These are phyloP conservation scores for Nyleta sp. DNA, from an alignment of 2,888 invertebrate species.

Conservation along the genomic window DNA sequence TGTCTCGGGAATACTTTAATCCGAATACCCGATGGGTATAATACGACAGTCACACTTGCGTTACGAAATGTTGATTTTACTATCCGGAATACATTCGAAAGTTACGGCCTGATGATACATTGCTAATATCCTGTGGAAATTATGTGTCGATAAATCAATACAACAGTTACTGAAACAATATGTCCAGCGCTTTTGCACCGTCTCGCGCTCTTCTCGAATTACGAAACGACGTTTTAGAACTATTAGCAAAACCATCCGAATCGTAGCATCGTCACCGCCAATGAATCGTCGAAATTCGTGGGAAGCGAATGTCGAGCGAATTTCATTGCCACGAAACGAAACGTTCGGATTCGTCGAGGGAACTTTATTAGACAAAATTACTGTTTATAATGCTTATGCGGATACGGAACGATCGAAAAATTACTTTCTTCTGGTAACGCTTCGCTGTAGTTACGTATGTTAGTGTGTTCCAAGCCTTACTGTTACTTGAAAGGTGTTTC, in stretches of 20 bases:
- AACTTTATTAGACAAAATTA: slow-evolving; percentile 18
- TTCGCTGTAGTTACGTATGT: not conserved
- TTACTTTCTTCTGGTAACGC: slow-evolving; percentile 4
- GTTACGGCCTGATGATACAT: slow-evolving; percentile 53
- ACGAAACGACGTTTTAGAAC: too few relatives aligned
- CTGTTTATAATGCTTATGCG: slow-evolving; percentile 14
- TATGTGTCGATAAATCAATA: slow-evolving; percentile 53
- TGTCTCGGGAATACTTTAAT: slow-evolving; percentile 24
- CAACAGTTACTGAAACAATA: slow-evolving; percentile 33
- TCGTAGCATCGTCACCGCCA: too few relatives aligned
- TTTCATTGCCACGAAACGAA: not conserved
- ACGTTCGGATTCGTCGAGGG: not conserved
- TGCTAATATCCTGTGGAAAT: slow-evolving; percentile 49
- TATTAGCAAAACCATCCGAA: too few relatives aligned
- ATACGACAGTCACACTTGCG: slow-evolving; percentile 31
- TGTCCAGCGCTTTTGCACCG: too few relatives aligned
- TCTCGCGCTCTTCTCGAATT: too few relatives aligned
- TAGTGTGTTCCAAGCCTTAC: too few relatives aligned
- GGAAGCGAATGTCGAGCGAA: not conserved
- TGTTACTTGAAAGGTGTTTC: too few relatives aligned
- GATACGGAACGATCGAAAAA: slow-evolving; percentile 6
- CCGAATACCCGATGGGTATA: slow-evolving; percentile 16
- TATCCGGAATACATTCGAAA: slow-evolving; percentile 60
- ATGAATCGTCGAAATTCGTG: not conserved
- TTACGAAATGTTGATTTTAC: slow-evolving; percentile 58